A percentile compares a stretch with the other conserved stretches of the same genome.
phyloP scores from a whole-genome alignment of 2,113 vertebrate genomes.

The Psilopogon haemacephalus region DNA sequence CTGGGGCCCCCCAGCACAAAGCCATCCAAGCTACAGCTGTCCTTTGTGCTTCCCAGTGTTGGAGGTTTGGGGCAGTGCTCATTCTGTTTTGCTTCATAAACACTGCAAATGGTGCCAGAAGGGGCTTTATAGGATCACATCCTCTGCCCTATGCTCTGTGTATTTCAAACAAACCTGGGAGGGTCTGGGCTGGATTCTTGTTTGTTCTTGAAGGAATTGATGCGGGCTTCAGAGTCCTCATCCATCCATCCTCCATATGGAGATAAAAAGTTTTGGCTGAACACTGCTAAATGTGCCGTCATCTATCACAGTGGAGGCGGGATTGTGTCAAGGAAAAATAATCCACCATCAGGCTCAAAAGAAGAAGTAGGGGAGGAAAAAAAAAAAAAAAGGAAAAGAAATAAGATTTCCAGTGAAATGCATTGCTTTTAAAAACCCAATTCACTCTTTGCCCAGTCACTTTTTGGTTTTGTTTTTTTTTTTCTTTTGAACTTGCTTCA shows the following conservation, averaged over 20 bases:
- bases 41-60: not conserved
- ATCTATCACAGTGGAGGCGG: constrained; percentile 57
- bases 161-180: constrained; percentile 48
- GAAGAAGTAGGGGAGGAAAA: not conserved
- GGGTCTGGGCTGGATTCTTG: constrained; percentile 23
- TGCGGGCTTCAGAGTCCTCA: constrained; percentile 39
- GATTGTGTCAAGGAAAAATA: constrained; percentile 65
- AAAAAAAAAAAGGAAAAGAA: not conserved
- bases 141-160: constrained; percentile 5
- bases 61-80: not conserved
- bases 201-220: constrained; percentile 49
- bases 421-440: constrained; percentile 14
- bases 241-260: constrained; percentile 68
- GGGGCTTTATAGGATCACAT: constrained; percentile 1
- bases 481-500: not conserved
- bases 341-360: constrained; percentile 55
- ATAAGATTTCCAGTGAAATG: constrained; percentile 31
- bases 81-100: not conserved
- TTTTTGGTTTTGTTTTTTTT: not conserved
- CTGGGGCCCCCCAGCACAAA: not conserved
- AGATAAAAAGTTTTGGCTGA: constrained; percentile 66
- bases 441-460: constrained; percentile 44
- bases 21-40: not conserved
- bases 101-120: not conserved
- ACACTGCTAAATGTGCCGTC: constrained; percentile 55